Percentiles rank a stretch among this genome's conserved stretches.
Evolutionary conservation across 2,113 vertebrate genomes (phyloP).

Genomic region (Platysternon megacephalum): DNA sequence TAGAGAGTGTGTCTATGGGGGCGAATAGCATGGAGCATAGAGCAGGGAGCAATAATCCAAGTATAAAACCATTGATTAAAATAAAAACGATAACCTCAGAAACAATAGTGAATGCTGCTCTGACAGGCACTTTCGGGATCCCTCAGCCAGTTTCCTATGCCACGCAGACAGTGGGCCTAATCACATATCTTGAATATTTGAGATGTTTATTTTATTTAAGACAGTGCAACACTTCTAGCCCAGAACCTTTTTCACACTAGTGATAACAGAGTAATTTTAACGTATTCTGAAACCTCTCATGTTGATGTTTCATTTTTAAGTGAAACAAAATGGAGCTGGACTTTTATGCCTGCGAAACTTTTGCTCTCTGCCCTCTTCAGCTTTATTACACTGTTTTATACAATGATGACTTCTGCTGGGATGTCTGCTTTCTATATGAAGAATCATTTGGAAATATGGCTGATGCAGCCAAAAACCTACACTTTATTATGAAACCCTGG

Average conservation of each 20-base stretch:
- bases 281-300: neutral
- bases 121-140: neutral
- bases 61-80: neutral
- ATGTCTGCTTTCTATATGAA: neutral
- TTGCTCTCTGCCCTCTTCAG: neutral
- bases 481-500: conserved; percentile 5
- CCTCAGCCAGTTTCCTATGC: neutral
- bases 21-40: neutral
- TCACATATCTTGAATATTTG: neutral
- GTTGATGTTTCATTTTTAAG: neutral
- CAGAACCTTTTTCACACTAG: neutral
- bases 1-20: neutral
- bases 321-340: fast-evolving
- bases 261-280: neutral
- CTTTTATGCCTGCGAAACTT: neutral
- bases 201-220: neutral
- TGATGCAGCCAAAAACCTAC: conserved; percentile 8
- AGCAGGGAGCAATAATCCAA: neutral
- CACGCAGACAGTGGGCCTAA: neutral
- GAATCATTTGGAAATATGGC: conserved; percentile 16
- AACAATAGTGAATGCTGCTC: conserved; percentile 9
- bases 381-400: neutral
- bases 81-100: conserved; percentile 29
- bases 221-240: neutral
- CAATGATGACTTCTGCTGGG: neutral